Evolutionary conservation across 2,113 vertebrate species (phyloP).

Genomic region (Isurus oxyrinchus): DNA sequence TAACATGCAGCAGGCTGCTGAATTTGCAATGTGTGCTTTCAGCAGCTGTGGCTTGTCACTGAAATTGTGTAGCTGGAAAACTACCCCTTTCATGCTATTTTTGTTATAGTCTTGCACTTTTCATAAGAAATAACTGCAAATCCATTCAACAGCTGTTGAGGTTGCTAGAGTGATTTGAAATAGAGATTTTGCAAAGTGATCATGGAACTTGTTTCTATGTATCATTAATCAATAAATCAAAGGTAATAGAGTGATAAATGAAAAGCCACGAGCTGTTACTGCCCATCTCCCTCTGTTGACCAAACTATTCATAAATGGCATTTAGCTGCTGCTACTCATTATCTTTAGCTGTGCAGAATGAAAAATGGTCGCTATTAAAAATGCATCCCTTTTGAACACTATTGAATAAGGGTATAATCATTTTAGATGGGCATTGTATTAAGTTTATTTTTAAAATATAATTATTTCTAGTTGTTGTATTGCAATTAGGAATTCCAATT

Average conservation of each 20-base stretch:
- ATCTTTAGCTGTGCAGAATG: background rate
- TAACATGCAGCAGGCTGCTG: background rate
- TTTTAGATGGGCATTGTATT: background rate
- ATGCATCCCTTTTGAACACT: background rate
- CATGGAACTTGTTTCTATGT: background rate
- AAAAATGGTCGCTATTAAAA: background rate
- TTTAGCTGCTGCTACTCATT: background rate
- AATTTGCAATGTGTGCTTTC: background rate
- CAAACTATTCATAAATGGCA: background rate
- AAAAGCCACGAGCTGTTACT: background rate
- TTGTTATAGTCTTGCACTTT: background rate
- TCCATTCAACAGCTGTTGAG: background rate
- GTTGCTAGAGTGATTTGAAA: background rate
- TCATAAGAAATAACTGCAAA: background rate
- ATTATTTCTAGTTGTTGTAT: background rate
- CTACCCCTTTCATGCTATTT: background rate
- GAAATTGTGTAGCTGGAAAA: background rate
- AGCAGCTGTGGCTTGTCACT: background rate
- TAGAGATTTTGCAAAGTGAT: background rate
- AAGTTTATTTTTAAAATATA: conserved; percentile 2
- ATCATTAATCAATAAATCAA: conserved; percentile 10
- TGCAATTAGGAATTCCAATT: background rate
- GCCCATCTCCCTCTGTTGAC: background rate
- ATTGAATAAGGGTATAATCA: background rate
- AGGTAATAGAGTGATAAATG: background rate